A percentile compares a stretch with the other conserved stretches of the same genome.
These are phyloP conservation scores for Chrysemys picta DNA, from an alignment of 2,113 vertebrate species.

Conservation along the genomic window DNA sequence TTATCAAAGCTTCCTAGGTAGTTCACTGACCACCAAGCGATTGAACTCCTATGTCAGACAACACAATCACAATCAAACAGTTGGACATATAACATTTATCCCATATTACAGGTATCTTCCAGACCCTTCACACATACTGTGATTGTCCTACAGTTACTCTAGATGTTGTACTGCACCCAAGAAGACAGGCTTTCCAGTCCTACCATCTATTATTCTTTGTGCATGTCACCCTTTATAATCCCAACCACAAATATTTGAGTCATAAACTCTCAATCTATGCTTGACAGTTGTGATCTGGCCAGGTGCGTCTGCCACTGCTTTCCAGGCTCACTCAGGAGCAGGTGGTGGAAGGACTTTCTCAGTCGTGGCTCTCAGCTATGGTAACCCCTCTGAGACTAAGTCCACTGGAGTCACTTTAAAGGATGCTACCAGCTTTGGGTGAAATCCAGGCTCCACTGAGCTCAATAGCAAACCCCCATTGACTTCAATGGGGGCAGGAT, in stretches of 20 bases:
- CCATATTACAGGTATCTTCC: neutral
- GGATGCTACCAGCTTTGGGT: neutral
- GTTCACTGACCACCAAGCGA: neutral
- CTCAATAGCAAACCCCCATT: neutral
- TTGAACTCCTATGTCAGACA: neutral
- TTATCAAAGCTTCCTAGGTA: neutral
- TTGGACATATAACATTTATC: neutral
- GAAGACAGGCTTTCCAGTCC: neutral
- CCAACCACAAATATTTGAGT: neutral
- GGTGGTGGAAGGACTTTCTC: neutral
- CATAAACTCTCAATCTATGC: neutral
- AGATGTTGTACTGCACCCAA: neutral
- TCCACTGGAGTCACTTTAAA: accelerated
- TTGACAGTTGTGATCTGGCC: neutral
- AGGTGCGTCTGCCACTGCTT: neutral
- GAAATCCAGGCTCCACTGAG: neutral
- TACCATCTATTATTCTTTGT: neutral
- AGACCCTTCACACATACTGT: neutral
- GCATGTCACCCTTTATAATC: neutral
- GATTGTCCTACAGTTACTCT: neutral
- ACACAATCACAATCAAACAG: neutral
- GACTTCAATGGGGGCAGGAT: neutral
- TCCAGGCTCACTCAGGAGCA: neutral
- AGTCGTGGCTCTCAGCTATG: neutral
- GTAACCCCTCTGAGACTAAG: neutral